Percentiles rank a stretch among this genome's conserved stretches.
These are phyloP conservation scores for Brachionus sp. DNA, from an alignment of 1,140 invertebrate species.

Conservation along the genomic window DNA sequence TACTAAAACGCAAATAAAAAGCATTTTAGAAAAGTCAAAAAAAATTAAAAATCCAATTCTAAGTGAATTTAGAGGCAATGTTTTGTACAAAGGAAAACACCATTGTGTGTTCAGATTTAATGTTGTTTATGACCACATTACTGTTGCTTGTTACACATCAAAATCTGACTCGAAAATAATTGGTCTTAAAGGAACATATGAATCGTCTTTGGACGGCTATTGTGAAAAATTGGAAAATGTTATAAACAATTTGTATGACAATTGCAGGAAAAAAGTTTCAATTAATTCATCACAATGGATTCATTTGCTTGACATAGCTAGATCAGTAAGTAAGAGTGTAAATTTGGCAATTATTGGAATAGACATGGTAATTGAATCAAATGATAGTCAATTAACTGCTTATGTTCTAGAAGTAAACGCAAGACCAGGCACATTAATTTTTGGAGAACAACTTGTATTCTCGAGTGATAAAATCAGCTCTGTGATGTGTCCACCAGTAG, in stretches of 20 bases:
- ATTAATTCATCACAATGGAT: background rate
- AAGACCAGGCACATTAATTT: background rate
- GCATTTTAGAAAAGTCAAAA: background rate
- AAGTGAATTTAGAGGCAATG: background rate
- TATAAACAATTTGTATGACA: background rate
- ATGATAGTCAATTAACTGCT: background rate
- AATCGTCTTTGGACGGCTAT: background rate
- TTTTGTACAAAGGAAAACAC: background rate
- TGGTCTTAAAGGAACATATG: background rate
- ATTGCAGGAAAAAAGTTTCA: background rate
- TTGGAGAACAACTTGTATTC: background rate
- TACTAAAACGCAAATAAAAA: background rate
- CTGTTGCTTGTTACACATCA: background rate
- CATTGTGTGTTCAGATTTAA: background rate
- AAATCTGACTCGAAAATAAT: background rate
- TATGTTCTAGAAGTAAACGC: constrained; percentile 1
- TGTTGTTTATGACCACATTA: background rate
- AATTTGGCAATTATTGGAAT: background rate
- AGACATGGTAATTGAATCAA: constrained; percentile 3
- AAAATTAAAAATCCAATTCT: background rate
- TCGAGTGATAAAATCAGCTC: background rate
- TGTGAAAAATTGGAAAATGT: background rate
- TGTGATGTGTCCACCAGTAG: background rate
- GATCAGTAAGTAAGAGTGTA: background rate
- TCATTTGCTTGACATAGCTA: background rate